phyloP scores from a whole-genome alignment of 2,797 vertebrate species.

The Crax fasciolata region DNA sequence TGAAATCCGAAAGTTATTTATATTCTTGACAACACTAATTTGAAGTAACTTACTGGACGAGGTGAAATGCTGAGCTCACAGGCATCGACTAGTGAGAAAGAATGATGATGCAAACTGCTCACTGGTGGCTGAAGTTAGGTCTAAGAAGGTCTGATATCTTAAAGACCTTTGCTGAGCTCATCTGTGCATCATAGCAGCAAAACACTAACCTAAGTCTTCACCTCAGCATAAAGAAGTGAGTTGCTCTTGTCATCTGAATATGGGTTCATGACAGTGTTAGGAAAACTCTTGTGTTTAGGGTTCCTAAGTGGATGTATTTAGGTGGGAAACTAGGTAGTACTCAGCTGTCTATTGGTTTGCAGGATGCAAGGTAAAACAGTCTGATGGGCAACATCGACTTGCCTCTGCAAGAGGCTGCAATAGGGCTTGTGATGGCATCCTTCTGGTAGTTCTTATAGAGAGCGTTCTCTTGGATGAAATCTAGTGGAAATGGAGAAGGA shows the following conservation, averaged over 20 bases:
- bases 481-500: rapidly evolving
- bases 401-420: background rate
- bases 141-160: slow-evolving; percentile 23
- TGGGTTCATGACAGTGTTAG: background rate
- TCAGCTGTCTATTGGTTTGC: background rate
- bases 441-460: background rate
- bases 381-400: background rate
- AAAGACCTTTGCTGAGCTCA: slow-evolving; percentile 50
- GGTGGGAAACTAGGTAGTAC: background rate
- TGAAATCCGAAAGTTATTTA: slow-evolving; percentile 25
- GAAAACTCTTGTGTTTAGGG: background rate
- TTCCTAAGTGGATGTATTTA: background rate
- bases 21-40: background rate
- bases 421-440: too few relatives aligned
- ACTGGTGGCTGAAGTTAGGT: background rate
- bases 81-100: background rate
- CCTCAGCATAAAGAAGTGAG: background rate
- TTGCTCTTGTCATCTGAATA: background rate
- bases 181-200: background rate
- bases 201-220: background rate
- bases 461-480: background rate
- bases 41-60: background rate
- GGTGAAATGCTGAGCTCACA: slow-evolving; percentile 43
- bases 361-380: background rate
- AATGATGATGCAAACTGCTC: slow-evolving; percentile 11